Conservation (phyloP, 1,140 invertebrate genomes). For the Xylocopa sonorina region DNA sequence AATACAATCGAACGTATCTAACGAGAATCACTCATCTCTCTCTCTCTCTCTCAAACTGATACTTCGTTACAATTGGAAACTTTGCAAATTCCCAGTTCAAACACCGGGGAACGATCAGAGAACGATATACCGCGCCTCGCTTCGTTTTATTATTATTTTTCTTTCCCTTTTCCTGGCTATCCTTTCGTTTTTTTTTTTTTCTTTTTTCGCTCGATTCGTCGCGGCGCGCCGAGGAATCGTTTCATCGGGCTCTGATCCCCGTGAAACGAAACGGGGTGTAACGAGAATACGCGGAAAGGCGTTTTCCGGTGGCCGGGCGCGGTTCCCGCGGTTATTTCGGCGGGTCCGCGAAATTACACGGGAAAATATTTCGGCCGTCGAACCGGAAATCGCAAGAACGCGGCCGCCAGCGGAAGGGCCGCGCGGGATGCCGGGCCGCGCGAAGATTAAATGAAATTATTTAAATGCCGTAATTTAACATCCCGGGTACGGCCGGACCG, state of each 20-base stretch:
- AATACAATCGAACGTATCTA: too few relatives aligned
- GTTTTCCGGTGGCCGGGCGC: slow-evolving; percentile 9
- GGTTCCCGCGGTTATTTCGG: slow-evolving; percentile 28
- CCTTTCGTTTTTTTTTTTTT: too few relatives aligned
- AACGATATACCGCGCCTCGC: not conserved
- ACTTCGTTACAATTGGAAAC: too few relatives aligned
- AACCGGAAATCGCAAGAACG: slow-evolving; percentile 24
- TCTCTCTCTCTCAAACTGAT: too few relatives aligned
- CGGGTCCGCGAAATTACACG: slow-evolving; percentile 38
- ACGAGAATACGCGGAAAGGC: slow-evolving; percentile 28
- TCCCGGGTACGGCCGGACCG: slow-evolving; percentile 64
- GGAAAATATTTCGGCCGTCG: slow-evolving; percentile 42
- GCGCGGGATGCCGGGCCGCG: slow-evolving; percentile 6
- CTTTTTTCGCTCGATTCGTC: not conserved
- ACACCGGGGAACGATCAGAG: not conserved
- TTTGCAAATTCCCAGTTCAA: not conserved
- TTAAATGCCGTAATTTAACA: slow-evolving; percentile 78
- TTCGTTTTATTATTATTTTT: not conserved
- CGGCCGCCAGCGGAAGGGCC: not conserved
- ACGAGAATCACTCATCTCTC: too few relatives aligned
- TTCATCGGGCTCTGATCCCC: slow-evolving; percentile 25
- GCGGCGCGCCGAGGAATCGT: slow-evolving; percentile 5
- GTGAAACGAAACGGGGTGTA: slow-evolving; percentile 28
- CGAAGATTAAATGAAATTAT: slow-evolving; percentile 77
- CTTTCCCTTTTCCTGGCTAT: too few relatives aligned